Conservation (phyloP, 1,140 invertebrate genomes). For the Ips typographus region DNA sequence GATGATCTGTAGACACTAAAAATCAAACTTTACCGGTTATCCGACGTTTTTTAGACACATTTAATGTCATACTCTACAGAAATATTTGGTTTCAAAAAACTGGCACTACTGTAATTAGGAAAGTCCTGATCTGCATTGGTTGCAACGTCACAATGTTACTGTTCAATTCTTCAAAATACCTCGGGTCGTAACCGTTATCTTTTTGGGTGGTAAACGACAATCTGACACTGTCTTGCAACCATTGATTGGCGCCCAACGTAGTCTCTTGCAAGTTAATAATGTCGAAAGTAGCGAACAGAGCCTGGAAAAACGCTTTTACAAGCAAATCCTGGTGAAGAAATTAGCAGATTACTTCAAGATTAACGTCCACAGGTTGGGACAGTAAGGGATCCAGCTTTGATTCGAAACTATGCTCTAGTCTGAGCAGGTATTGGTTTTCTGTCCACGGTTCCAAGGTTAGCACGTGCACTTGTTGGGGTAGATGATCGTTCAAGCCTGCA, state of each 20-base stretch:
- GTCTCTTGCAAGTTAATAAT: conserved; percentile 30
- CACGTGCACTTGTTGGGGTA: conserved; percentile 70
- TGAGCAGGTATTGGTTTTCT: conserved; percentile 51
- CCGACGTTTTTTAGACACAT: no score
- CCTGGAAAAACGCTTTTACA: conserved; percentile 25
- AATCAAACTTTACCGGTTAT: no score
- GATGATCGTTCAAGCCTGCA: conserved; percentile 23
- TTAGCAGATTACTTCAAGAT: conserved; percentile 44
- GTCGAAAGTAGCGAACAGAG: conserved; percentile 29
- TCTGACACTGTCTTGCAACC: conserved; percentile 22
- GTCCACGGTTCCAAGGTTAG: conserved; percentile 70
- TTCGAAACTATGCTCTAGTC: conserved; percentile 75
- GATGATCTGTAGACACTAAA: no score
- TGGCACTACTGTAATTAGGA: conserved; percentile 8
- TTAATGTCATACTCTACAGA: no score
- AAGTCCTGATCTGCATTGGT: conserved; percentile 37
- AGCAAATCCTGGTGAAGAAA: neutral
- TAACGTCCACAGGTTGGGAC: conserved; percentile 59
- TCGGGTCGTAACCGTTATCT: neutral
- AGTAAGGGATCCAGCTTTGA: conserved; percentile 60
- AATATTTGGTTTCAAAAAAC: no score
- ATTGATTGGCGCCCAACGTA: conserved; percentile 30
- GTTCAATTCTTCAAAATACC: neutral
- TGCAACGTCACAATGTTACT: conserved; percentile 21
- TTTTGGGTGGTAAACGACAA: conserved; percentile 4